Conservation (phyloP, 1,140 invertebrate species). For the Teleogryllus occipitalis region DNA sequence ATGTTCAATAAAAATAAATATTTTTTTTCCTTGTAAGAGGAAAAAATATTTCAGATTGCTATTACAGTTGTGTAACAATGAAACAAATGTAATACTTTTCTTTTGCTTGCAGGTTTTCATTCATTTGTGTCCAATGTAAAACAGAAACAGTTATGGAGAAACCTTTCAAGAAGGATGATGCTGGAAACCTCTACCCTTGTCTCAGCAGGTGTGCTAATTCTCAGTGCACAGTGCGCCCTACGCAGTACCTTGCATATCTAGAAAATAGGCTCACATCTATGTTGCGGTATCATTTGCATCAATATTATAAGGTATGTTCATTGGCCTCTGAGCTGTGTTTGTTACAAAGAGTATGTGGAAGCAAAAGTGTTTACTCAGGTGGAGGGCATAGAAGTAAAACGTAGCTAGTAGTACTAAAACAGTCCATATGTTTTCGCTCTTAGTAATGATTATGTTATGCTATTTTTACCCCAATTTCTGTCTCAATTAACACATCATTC, state of each 20-base stretch:
- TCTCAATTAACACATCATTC: too few species aligned
- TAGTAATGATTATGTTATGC: background rate
- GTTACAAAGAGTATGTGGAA: background rate
- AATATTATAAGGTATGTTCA: constrained; percentile 58
- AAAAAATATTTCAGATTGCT: background rate
- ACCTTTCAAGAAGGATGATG: background rate
- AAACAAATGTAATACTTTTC: background rate
- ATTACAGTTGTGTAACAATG: background rate
- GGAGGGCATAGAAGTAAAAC: background rate
- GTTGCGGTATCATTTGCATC: constrained; percentile 54
- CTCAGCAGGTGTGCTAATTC: constrained; percentile 58
- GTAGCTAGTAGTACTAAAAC: background rate
- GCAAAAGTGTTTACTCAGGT: background rate
- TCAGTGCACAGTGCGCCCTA: constrained; percentile 51
- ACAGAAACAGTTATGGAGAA: too few species aligned
- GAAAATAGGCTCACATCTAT: constrained; percentile 60
- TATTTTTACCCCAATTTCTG: too few species aligned
- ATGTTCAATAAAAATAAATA: background rate
- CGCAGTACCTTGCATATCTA: constrained; percentile 54
- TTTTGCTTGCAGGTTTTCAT: background rate
- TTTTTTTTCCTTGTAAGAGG: background rate
- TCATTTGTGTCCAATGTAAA: background rate
- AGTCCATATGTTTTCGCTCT: background rate
- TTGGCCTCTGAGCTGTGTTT: background rate
- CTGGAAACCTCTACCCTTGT: background rate